Conservation (phyloP, 2,113 vertebrate species). For the Eubucco bourcierii region DNA sequence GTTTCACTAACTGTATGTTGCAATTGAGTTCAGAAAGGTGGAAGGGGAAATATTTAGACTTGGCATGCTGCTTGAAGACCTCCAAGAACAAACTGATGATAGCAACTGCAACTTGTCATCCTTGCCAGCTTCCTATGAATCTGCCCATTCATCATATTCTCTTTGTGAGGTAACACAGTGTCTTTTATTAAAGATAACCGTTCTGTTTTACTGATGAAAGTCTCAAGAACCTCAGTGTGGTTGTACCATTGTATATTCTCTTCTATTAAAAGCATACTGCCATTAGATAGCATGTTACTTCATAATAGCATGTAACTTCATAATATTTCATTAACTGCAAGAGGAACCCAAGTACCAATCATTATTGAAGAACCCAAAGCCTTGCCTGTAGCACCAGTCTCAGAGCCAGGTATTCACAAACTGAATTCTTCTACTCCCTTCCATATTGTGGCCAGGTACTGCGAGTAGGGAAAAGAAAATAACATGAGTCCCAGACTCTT, state of each 20-base stretch:
- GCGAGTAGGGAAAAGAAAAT: too few relatives aligned
- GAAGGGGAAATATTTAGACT: conserved; percentile 88
- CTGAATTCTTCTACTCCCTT: too few relatives aligned
- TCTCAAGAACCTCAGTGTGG: background rate
- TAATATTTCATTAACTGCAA: background rate
- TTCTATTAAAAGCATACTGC: background rate
- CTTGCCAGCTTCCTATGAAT: background rate
- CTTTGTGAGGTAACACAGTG: conserved; percentile 78
- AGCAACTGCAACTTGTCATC: conserved; percentile 45
- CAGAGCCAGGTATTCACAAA: too few relatives aligned
- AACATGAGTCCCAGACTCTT: too few relatives aligned
- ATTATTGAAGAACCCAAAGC: too few relatives aligned
- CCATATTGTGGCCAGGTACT: too few relatives aligned
- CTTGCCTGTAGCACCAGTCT: too few relatives aligned
- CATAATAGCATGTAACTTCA: background rate
- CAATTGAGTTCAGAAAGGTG: conserved; percentile 76
- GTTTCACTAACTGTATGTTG: background rate
- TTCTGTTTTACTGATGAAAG: background rate
- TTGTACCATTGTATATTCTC: background rate
- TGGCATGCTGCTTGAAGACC: conserved; percentile 84
- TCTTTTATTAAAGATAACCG: background rate
- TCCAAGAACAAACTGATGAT: conserved; percentile 81
- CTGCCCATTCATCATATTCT: background rate
- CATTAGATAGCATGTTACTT: background rate
- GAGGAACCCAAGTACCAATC: background rate